Percentiles rank a stretch among this genome's conserved stretches.
phyloP scores from a whole-genome alignment of 2,797 vertebrate species.

The Psittacula echo region DNA sequence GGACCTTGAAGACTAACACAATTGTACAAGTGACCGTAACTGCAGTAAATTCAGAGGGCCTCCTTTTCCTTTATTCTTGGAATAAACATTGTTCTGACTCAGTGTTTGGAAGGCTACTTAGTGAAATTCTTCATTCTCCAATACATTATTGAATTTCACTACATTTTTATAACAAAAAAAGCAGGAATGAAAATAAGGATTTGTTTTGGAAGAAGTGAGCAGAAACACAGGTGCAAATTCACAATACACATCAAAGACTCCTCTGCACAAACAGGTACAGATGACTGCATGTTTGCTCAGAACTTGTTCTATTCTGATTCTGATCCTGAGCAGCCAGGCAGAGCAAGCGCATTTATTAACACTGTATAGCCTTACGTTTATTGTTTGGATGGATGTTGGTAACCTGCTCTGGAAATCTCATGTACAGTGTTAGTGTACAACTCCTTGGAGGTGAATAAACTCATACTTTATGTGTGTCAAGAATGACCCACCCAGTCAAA shows the following conservation, averaged over 20 bases:
- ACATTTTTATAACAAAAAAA: not conserved
- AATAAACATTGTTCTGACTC: not conserved
- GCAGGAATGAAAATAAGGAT: not conserved
- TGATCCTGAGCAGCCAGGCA: not conserved
- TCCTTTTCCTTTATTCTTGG: not conserved
- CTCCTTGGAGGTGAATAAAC: slow-evolving; percentile 2
- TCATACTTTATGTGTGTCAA: not conserved
- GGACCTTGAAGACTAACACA: not conserved
- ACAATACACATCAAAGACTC: not conserved
- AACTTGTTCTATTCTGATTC: not conserved
- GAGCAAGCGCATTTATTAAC: not conserved
- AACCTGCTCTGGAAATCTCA: not conserved
- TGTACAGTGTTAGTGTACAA: rapidly evolving
- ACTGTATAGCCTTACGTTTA: not conserved
- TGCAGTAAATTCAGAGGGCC: not conserved
- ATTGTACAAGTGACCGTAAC: not conserved
- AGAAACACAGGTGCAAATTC: not conserved
- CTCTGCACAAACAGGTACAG: not conserved
- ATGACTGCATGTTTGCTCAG: not conserved
- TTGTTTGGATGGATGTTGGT: not conserved
- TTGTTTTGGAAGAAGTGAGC: not conserved
- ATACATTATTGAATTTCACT: not conserved
- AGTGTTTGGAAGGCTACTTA: not conserved
- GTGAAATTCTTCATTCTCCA: not conserved
- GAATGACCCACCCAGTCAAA: not conserved